phyloP scores from a whole-genome alignment of 1,140 invertebrate species.

The Galendromus occidentalis region DNA sequence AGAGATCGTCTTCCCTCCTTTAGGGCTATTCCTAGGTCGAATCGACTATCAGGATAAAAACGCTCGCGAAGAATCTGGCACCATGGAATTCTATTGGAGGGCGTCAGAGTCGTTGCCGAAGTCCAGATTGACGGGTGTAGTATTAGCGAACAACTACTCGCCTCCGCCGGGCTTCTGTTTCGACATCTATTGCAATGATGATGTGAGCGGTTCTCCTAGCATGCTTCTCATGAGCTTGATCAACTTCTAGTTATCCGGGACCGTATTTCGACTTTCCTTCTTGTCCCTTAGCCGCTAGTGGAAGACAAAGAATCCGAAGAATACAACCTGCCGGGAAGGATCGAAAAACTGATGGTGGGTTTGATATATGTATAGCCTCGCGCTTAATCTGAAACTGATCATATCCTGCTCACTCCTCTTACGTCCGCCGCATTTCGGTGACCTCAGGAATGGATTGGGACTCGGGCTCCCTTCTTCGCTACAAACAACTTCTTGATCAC shows the following conservation, averaged over 20 bases:
- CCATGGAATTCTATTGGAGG: constrained; percentile 68
- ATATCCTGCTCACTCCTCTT: too few relatives aligned
- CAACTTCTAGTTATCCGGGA: too few relatives aligned
- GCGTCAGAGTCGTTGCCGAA: constrained; percentile 21
- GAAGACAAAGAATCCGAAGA: neutral
- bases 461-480: neutral
- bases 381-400: too few relatives aligned
- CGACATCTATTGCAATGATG: constrained; percentile 36
- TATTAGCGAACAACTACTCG: constrained; percentile 32
- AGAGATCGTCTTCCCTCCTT: constrained; percentile 25
- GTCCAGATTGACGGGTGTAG: constrained; percentile 30
- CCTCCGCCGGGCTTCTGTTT: constrained; percentile 40
- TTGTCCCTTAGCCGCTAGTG: neutral
- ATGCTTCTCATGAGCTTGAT: too few relatives aligned
- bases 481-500: constrained; percentile 35
- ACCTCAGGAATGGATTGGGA: constrained; percentile 30
- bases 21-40: constrained; percentile 62
- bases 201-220: constrained; percentile 14
- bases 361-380: too few relatives aligned
- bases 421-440: too few relatives aligned
- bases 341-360: neutral
- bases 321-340: neutral
- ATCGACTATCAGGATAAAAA: constrained; percentile 69
- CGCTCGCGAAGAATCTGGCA: constrained; percentile 37
- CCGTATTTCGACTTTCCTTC: too few relatives aligned